Evolutionary conservation across 2,113 vertebrate genomes (phyloP), one percentile per base, ranked within the genome.

Genomic region (Phasianus colchicus): DNA sequence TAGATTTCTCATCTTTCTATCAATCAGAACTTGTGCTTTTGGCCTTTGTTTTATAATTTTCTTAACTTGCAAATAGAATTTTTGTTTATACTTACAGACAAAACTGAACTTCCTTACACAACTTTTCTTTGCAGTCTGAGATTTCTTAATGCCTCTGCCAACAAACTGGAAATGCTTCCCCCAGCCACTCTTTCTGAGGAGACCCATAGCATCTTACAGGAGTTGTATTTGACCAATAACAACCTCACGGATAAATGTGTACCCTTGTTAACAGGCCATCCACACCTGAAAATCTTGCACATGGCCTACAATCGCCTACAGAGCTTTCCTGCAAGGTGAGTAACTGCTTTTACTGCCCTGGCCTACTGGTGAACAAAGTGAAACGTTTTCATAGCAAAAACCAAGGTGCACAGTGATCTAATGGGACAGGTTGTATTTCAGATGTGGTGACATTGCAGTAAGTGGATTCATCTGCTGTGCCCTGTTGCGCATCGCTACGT

Each of bases 251-350:
- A 99, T 92, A 99, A 99, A 94, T 99, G 99, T 63, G 99, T 99
- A 14, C 99, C 99, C 81, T 97, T 99, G 93, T 94, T 99, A 80
- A 99, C 98, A 1, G 99, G 99, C 38, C 99, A 99, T 82, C 98
- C 98, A 8, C 99, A 98, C 93, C 98, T 99, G 58, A 98, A 99
- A 79, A 98, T 99, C 82, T 96, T 99, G 60, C 99, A 99, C 96
- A 98, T 99, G 98, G 99, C 99, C 81, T 99, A 98, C 94, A 99
- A 99, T 95, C 98, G 98, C 58, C 98, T 99, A 10, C 99, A 99
- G 93, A 99, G 98, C 91, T 99, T 99, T 89, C 99, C 99, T 10
- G 99, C 99, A 42, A 99, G 99, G 99, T 99, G 95, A 34, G 65
- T 30, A 50, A 4, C 30, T 11, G 9, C 1, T 48, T 70, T 19